Base-by-base conservation (phyloP, 30 jellyfish, hydroid and myxozoan genomes). In the Catostylus mosaicus region DNA sequence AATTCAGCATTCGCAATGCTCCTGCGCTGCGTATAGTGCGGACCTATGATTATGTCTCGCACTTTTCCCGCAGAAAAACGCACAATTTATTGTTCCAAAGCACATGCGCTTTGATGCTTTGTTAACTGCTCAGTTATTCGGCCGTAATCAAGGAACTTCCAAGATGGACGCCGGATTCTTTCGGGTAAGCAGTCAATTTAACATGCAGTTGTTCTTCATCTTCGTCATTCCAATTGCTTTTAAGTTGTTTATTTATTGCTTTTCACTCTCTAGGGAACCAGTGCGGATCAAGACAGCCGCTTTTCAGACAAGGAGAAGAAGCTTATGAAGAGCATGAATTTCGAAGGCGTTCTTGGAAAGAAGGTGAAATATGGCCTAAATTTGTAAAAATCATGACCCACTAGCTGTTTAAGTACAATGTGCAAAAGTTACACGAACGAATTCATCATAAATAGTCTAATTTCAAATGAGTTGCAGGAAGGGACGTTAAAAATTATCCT, bases 221-320 rank as follows among this genome's bases (percentile, higher is more conserved):
- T 65, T 24, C 3, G 30, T 14, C 32, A 1, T 30, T 1, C 16
- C 43, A 67, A n/a, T 9, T 33, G 40, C 18, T 16, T 33, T 35
- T 33, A 37, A 6, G 63, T 33, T 8, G 26, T 7, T 59, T 1
- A 7, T 26, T 54, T 14, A 27, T 19, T 19, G 61, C 11, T n/a
- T 31, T 68, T 76, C 23, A 24, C n/a, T 26, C 37, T 70, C 23
- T 61, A 91, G 98, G 98, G 98, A 34, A 92, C 98, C 54, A 86
- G 92, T 34, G 93, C 96, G 2, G 98, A 87, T 50, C 98, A 92
- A 82, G 98, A 92, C 86, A 73, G 96, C 71, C 80, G 98, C 36
- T 92, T 92, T 69, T 81, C 98, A 5, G 89, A 92, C 89, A 87
- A 87, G 73, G 89, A 92, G 47, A 92, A 92, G 86, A 92, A 92